phyloP scores from a whole-genome alignment of 2,113 vertebrate species.

The Psilopsiagon aymara region DNA sequence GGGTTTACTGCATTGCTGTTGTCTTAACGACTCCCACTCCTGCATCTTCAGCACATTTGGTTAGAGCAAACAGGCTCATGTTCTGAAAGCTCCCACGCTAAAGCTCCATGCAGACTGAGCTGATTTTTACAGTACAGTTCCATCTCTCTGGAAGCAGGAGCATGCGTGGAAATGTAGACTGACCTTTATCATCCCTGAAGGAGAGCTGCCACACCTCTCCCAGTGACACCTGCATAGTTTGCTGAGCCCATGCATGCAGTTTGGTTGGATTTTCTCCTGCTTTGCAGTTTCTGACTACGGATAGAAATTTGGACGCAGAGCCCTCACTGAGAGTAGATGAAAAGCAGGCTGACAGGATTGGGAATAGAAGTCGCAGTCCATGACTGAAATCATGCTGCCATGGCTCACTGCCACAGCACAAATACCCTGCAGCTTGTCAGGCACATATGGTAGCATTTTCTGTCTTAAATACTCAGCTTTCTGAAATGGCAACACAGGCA shows the following conservation, averaged over 20 bases:
- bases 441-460: background rate
- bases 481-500: background rate
- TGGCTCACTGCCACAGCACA: background rate
- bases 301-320: background rate
- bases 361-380: background rate
- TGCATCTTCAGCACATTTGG: background rate
- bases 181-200: background rate
- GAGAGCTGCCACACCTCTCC: background rate
- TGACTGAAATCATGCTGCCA: background rate
- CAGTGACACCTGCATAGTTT: background rate
- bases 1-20: background rate
- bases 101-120: background rate
- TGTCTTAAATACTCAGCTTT: background rate
- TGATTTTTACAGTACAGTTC: background rate
- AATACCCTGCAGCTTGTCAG: background rate
- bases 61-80: background rate
- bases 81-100: background rate
- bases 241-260: background rate
- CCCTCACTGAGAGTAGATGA: background rate
- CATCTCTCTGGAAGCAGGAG: background rate
- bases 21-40: background rate
- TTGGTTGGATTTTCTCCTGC: background rate
- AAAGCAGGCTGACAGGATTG: background rate
- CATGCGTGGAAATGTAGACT: background rate
- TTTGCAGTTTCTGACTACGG: background rate